Evolutionary conservation across 2,113 vertebrate genomes (phyloP).

Genomic region (Notiomystis cincta): DNA sequence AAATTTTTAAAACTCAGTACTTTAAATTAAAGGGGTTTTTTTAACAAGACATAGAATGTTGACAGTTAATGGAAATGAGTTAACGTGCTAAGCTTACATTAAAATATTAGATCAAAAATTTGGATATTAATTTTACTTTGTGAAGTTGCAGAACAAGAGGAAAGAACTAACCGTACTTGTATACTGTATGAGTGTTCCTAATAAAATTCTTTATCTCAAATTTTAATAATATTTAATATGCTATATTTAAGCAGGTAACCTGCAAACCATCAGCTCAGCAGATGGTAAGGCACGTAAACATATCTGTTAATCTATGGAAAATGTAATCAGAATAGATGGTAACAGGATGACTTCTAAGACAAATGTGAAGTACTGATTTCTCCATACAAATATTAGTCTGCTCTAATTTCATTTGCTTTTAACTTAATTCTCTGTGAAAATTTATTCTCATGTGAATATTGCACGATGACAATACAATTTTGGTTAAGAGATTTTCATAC

Average conservation of each 20-base stretch:
- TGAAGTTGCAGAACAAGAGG: background rate
- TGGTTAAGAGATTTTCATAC: background rate
- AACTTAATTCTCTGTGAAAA: background rate
- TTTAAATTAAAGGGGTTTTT: background rate
- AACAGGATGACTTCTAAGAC: background rate
- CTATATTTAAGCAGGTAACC: slow-evolving; percentile 21
- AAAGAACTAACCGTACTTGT: background rate
- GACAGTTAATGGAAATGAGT: background rate
- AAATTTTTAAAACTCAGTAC: background rate
- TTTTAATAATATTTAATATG: background rate
- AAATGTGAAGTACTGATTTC: background rate
- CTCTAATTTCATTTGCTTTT: background rate
- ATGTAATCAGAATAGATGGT: background rate
- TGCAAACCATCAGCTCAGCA: background rate
- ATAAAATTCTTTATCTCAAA: background rate
- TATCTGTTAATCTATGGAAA: background rate
- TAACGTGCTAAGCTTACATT: background rate
- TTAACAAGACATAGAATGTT: background rate
- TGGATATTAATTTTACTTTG: background rate
- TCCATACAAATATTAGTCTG: background rate
- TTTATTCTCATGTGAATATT: no score
- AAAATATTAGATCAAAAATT: background rate
- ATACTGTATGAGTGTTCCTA: background rate
- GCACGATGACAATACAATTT: background rate
- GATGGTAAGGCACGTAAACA: background rate